Evolutionary conservation across 2,888 invertebrate genomes (phyloP).

Genomic region (Monoplex corrugatus): DNA sequence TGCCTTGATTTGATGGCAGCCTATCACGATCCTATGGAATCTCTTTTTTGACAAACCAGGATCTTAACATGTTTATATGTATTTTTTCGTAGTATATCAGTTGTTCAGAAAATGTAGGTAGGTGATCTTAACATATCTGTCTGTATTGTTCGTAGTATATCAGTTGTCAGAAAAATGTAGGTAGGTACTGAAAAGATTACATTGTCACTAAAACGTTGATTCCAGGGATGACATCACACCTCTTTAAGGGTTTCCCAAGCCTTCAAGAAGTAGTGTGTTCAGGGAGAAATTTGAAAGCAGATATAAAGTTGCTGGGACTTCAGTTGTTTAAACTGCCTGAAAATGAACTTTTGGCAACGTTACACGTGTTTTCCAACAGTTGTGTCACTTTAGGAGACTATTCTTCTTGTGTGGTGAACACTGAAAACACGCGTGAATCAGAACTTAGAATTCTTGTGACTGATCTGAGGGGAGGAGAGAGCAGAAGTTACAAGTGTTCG

Average conservation of each 20-base stretch:
- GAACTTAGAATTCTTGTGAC: neutral
- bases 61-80: too few species aligned
- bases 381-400: conserved; percentile 37
- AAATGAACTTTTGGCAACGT: neutral
- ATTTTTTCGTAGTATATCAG: too few species aligned
- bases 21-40: too few species aligned
- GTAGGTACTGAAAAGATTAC: too few species aligned
- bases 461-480: conserved; percentile 23
- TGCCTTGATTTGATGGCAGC: too few species aligned
- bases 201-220: too few species aligned
- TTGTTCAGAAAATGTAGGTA: too few species aligned
- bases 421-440: neutral
- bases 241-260: conserved; percentile 42
- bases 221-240: too few species aligned
- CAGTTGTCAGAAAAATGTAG: too few species aligned
- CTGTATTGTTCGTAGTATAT: too few species aligned
- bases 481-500: conserved; percentile 23
- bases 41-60: too few species aligned
- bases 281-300: conserved; percentile 27
- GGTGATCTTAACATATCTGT: too few species aligned
- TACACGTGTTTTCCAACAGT: neutral
- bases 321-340: conserved; percentile 21
- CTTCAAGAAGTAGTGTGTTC: conserved; percentile 41
- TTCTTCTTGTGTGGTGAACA: conserved; percentile 34
- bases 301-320: conserved; percentile 30